Evolutionary conservation across 2,113 vertebrate genomes (phyloP).

Genomic region (chimpanzee (Pan troglodytes)): NHGRI_mPanTro3-v2.1_pri NC_072404.2:74038001-74038500

Average conservation of each 20-base stretch:
- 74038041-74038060: neutral
- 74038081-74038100: neutral
- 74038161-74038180: neutral
- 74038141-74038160: neutral
- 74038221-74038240: neutral
- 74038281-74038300: neutral
- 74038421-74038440: too few relatives aligned
- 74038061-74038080: neutral
- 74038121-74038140: neutral
- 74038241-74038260: neutral
- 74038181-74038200: neutral
- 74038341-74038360: neutral
- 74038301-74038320: neutral
- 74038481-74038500: too few relatives aligned
- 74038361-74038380: too few relatives aligned
- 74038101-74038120: neutral
- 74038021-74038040: neutral
- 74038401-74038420: too few relatives aligned
- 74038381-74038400: too few relatives aligned
- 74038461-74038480: too few relatives aligned
- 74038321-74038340: neutral
- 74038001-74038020: neutral
- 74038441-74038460: too few relatives aligned
- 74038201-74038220: neutral
- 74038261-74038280: neutral